Percentiles rank a stretch among this genome's conserved stretches.
Evolutionary conservation across 1,140 invertebrate species (phyloP).

Genomic region (Dendroctonus valens): DNA sequence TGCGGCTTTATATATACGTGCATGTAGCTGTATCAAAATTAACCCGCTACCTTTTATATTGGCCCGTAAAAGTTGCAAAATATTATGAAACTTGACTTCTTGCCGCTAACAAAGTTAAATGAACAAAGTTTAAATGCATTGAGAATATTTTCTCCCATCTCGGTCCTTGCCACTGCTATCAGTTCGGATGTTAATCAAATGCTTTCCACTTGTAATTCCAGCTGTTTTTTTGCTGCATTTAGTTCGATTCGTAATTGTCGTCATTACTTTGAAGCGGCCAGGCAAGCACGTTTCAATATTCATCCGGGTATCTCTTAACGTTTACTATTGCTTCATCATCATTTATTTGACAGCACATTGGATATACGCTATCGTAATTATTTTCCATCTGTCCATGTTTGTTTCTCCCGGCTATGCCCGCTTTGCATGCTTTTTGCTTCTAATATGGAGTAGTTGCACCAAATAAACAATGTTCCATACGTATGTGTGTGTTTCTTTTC

Average conservation of each 20-base stretch:
- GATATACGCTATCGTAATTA: constrained; percentile 10
- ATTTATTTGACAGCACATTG: constrained; percentile 4
- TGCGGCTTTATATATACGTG: constrained; percentile 1
- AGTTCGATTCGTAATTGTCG: too few species aligned
- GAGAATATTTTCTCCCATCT: too few species aligned
- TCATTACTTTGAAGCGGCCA: too few species aligned
- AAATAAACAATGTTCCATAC: too few species aligned
- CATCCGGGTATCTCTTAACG: background rate
- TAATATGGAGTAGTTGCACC: too few species aligned
- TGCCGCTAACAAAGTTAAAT: constrained; percentile 17
- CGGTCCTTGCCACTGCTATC: too few species aligned
- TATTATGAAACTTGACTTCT: constrained; percentile 20
- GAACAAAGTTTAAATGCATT: constrained; percentile 6
- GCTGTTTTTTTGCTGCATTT: too few species aligned
- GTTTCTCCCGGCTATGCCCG: too few species aligned
- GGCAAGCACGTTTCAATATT: background rate
- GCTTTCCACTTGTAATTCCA: too few species aligned
- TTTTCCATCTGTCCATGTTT: background rate
- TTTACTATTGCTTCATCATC: constrained; percentile 6
- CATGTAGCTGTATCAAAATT: constrained; percentile 4
- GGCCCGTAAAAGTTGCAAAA: constrained; percentile 7
- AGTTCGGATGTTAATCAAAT: too few species aligned
- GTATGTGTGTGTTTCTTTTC: too few species aligned
- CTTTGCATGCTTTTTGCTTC: too few species aligned
- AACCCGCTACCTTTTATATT: constrained; percentile 11